These are phyloP conservation scores for Agrilus mali DNA, from an alignment of 2,888 invertebrate genomes.

Conservation along the genomic window DNA sequence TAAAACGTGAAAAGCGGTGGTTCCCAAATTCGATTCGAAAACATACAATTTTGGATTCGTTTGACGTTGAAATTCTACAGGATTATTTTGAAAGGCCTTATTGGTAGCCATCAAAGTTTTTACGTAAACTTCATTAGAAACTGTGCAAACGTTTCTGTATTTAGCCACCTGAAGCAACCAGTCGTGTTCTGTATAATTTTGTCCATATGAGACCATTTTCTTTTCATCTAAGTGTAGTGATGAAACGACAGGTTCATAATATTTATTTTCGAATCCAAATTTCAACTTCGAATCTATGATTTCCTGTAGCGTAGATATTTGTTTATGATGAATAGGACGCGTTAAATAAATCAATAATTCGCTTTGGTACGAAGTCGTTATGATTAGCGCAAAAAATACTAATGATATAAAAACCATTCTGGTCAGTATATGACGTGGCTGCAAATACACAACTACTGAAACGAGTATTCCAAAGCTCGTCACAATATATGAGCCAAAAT, in stretches of 20 bases:
- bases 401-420: conserved; percentile 42
- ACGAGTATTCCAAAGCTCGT: conserved; percentile 29
- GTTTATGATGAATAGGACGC: conserved; percentile 40
- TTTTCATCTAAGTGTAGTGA: conserved; percentile 13
- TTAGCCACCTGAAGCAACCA: conserved; percentile 15
- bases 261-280: conserved; percentile 34
- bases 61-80: conserved; percentile 3
- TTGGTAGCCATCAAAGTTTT: conserved; percentile 12
- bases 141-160: conserved; percentile 17
- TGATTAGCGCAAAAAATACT: conserved; percentile 40
- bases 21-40: conserved; percentile 32
- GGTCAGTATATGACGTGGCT: conserved; percentile 37
- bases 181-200: conserved; percentile 12
- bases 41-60: conserved; percentile 12
- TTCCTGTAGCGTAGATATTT: conserved; percentile 41
- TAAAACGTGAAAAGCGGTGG: conserved; percentile 43
- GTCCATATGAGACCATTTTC: conserved; percentile 12
- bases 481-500: conserved; percentile 11
- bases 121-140: conserved; percentile 17
- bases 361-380: conserved; percentile 44
- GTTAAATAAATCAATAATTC: conserved; percentile 44
- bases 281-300: conserved; percentile 37
- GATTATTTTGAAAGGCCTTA: conserved; percentile 8
- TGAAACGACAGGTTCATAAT: conserved; percentile 22
- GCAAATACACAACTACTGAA: conserved; percentile 37